Evolutionary conservation across 2,888 invertebrate species (phyloP).

Genomic region (Scotopteryx bipunctaria): DNA sequence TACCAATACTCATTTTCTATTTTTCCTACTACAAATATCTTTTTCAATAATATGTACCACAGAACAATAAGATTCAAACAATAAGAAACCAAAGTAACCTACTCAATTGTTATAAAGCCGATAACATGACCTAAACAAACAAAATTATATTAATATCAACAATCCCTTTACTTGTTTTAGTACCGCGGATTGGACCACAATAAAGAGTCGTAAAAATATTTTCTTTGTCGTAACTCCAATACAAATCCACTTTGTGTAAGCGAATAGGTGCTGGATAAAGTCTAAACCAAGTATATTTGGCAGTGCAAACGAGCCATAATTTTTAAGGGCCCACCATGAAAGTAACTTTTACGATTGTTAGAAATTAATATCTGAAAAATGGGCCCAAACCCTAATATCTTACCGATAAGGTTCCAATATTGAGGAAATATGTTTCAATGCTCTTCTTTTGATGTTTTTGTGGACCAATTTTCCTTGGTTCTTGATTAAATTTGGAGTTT

Average conservation of each 20-base stretch:
- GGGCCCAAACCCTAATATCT: constrained; percentile 69
- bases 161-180: constrained; percentile 24
- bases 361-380: constrained; percentile 81
- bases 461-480: constrained; percentile 39
- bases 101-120: constrained; percentile 12
- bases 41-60: too few species aligned
- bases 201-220: constrained; percentile 61
- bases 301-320: constrained; percentile 64
- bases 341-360: constrained; percentile 80
- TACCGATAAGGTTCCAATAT: constrained; percentile 62
- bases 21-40: too few species aligned
- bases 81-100: constrained; percentile 1
- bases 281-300: constrained; percentile 70
- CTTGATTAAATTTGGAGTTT: constrained; percentile 36
- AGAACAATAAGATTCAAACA: not conserved
- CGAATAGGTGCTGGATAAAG: constrained; percentile 63
- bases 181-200: constrained; percentile 46
- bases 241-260: constrained; percentile 59
- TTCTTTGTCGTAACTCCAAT: constrained; percentile 62
- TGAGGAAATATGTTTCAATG: constrained; percentile 51
- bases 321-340: constrained; percentile 75
- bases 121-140: constrained; percentile 22
- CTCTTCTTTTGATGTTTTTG: constrained; percentile 47
- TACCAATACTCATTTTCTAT: too few species aligned
- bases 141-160: constrained; percentile 23